Conservation (phyloP, 2,797 vertebrate genomes). For the Danio kyathit region DNA sequence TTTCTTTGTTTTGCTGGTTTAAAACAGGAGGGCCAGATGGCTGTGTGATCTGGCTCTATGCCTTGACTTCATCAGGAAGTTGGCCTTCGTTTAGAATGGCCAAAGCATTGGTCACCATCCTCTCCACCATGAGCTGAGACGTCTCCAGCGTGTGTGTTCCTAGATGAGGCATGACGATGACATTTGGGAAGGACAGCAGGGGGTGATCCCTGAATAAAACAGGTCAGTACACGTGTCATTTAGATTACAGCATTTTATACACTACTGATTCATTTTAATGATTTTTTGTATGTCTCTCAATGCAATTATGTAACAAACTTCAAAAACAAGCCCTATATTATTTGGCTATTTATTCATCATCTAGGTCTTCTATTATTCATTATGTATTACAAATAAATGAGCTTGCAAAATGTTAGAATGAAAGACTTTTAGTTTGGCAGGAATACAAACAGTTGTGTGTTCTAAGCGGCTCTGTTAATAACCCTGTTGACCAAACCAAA, state of each 20-base stretch:
- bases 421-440: too few species aligned
- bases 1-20: constrained; percentile 4
- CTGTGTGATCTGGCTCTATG: constrained; percentile 45
- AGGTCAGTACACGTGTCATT: neutral
- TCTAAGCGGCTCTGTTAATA: too few species aligned
- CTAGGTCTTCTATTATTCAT: too few species aligned
- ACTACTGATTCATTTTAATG: too few species aligned
- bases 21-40: constrained; percentile 22
- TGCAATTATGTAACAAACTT: too few species aligned
- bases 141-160: constrained; percentile 72
- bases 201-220: constrained; percentile 74
- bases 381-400: too few species aligned
- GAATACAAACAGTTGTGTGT: too few species aligned
- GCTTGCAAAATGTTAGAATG: too few species aligned
- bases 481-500: neutral
- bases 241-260: constrained; percentile 16
- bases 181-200: constrained; percentile 75
- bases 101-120: constrained; percentile 74
- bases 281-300: too few species aligned
- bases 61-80: constrained; percentile 72
- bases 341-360: too few species aligned
- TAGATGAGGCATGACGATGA: constrained; percentile 76
- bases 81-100: constrained; percentile 70
- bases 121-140: constrained; percentile 67
- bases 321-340: too few species aligned